Evolutionary conservation across 1,140 invertebrate species (phyloP).

Genomic region (Cherax destructor): DNA sequence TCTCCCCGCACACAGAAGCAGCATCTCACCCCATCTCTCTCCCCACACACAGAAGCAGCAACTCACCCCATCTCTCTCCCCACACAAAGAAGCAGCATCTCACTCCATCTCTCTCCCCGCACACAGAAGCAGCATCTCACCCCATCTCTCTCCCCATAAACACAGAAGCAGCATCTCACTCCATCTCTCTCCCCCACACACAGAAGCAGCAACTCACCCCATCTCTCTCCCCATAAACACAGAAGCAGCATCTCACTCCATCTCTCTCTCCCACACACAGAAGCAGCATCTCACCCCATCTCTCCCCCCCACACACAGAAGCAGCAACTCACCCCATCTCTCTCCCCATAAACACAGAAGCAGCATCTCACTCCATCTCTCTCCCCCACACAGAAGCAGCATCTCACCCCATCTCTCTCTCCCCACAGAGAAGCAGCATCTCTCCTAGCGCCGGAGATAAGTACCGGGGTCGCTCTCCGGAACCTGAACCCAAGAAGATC

Average conservation of each 20-base stretch:
- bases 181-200: background rate
- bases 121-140: no score
- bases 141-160: background rate
- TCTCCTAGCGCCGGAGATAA: conserved; percentile 27
- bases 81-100: no score
- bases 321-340: background rate
- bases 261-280: background rate
- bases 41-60: no score
- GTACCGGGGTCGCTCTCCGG: conserved; percentile 35
- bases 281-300: background rate
- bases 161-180: no score
- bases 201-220: no score
- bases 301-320: background rate
- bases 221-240: background rate
- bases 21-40: background rate
- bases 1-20: no score
- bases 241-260: no score
- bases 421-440: conserved; percentile 26
- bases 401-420: background rate
- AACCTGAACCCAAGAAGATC: conserved; percentile 47
- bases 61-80: background rate
- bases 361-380: no score
- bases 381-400: background rate
- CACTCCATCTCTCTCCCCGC: background rate
- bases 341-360: no score